A percentile compares a stretch with the other conserved stretches of the same genome.
These are phyloP conservation scores for Edolisoma coerulescens DNA, from an alignment of 2,113 vertebrate genomes.

Conservation along the genomic window DNA sequence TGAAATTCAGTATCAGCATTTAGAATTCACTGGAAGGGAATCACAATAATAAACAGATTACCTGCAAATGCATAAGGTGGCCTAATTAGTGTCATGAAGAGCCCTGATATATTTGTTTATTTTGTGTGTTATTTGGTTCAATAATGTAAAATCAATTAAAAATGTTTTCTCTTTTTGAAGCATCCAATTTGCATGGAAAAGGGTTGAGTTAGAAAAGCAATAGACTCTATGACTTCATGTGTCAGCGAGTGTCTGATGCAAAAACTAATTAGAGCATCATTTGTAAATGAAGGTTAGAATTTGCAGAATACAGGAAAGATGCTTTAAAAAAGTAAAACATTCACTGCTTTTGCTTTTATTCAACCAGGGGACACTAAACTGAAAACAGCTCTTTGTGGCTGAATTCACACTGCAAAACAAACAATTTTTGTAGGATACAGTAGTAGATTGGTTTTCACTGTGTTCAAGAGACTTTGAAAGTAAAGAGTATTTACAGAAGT, in stretches of 20 bases:
- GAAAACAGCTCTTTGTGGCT: not conserved
- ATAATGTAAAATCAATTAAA: not conserved
- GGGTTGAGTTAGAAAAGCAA: not conserved
- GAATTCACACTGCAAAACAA: not conserved
- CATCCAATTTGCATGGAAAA: not conserved
- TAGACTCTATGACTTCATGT: not conserved
- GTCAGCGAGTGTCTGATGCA: not conserved
- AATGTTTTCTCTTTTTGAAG: not conserved
- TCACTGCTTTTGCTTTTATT: not conserved
- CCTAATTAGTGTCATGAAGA: not conserved
- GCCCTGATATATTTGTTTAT: not conserved
- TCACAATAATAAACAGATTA: not conserved
- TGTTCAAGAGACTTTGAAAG: not conserved
- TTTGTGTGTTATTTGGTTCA: not conserved
- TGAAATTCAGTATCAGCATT: not conserved
- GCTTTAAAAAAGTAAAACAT: not conserved
- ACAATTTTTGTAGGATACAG: not conserved
- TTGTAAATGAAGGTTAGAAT: not conserved
- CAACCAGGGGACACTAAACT: not conserved
- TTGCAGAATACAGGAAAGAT: not conserved
- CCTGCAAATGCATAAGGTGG: not conserved
- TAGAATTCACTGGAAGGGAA: not conserved
- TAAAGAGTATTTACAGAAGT: not conserved
- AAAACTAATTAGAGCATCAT: not conserved
- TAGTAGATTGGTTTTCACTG: not conserved